phyloP scores from a whole-genome alignment of 2,113 vertebrate genomes.

The Alaudala cheleensis region DNA sequence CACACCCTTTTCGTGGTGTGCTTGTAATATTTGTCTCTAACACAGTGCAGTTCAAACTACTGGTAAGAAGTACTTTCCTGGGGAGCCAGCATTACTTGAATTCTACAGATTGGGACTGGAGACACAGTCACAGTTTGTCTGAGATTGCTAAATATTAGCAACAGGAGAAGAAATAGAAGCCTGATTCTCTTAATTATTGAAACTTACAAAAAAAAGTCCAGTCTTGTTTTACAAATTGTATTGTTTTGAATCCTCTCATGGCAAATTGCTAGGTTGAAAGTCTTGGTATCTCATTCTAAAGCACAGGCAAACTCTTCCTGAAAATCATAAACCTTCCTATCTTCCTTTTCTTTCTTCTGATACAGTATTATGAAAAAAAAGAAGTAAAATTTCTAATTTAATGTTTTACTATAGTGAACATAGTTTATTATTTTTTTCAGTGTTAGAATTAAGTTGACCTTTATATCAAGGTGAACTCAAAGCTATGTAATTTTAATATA shows the following conservation, averaged over 20 bases:
- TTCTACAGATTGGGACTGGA: neutral
- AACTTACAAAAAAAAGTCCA: neutral
- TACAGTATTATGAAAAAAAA: neutral
- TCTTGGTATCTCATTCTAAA: neutral
- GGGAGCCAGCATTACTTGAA: neutral
- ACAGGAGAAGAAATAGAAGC: neutral
- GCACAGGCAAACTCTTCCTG: neutral
- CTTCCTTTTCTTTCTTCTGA: neutral
- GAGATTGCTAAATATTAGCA: neutral
- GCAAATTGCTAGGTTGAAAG: neutral
- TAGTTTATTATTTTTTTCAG: neutral
- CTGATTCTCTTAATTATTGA: neutral
- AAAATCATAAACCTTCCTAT: neutral
- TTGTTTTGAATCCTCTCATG: neutral
- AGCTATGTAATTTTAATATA: neutral
- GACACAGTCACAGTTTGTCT: neutral
- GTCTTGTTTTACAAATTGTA: neutral
- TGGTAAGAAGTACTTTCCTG: neutral
- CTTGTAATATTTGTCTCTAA: neutral
- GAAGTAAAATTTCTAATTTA: neutral
- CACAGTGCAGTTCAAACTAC: neutral
- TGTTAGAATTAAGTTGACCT: neutral
- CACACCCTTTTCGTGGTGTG: rapidly evolving
- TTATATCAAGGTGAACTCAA: neutral
- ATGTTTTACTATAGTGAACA: neutral